Base-by-base conservation (phyloP, 1,140 invertebrate species). In the Papilio glaucus region DNA sequence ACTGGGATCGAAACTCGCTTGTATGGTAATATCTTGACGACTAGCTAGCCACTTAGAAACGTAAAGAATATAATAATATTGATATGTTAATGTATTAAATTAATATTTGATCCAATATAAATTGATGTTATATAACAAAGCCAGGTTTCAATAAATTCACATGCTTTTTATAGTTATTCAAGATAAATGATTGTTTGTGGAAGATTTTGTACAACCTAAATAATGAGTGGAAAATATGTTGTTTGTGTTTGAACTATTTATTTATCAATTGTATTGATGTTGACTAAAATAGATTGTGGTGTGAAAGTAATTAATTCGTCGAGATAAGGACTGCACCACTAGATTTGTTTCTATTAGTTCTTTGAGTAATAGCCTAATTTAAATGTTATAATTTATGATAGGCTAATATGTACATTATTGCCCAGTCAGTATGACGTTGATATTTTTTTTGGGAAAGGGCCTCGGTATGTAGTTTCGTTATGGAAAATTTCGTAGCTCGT, bases 201-300 rank as follows among this genome's bases (percentile, higher is more conserved):
- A 26, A 45, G 21, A 68, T 68, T 68, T 42, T 45, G 1, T 68
- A 24, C 63, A 67, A 42, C 39, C 63, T 67, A 42, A 67, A 67
- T 41, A 41, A 41, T 10, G 37, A 68, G 24, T 68, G 63, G 63
- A 68, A 68, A 68, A 68, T 68, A 68, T 68, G 12, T 68, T 68
- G 39, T 68, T 68, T 68, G 41, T 45, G 21, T 42, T 41, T 41
- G 39, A 45, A 42, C 63, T 42, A 10, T 67, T 68, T 15, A 65
- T 41, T 57, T 39, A 68, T 68, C 38, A 42, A 45, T 41, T 24
- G 39, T 68, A 24, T 45, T 42, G 63, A 24, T 68, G 24, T 42
- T 42, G 38, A 42, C 63, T 68, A 9, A 42, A 68, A 45, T 39
- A 29, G 63, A 68, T 68, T 68, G 39, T 24, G 62, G 38, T 65